These are phyloP conservation scores for Lepidochrysops patricia DNA, from an alignment of 2,888 invertebrate species.

Conservation along the genomic window DNA sequence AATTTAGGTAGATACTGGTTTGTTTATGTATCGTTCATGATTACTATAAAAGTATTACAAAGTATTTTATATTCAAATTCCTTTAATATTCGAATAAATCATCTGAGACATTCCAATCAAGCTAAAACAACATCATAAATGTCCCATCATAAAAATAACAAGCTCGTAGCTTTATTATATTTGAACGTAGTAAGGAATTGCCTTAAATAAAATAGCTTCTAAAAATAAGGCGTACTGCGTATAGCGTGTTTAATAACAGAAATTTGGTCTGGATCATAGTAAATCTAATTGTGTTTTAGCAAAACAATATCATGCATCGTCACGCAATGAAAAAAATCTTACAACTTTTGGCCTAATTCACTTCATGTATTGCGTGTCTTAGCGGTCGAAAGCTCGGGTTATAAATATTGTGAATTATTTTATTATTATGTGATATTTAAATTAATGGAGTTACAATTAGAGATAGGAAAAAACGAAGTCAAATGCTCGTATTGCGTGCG, in stretches of 20 bases:
- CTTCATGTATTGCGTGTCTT: background rate
- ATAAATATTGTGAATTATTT: constrained; percentile 4
- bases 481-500: constrained; percentile 51
- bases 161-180: background rate
- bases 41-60: no score
- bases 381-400: background rate
- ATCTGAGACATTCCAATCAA: background rate
- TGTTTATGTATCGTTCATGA: no score
- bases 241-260: background rate
- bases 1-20: no score
- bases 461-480: constrained; percentile 24
- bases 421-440: constrained; percentile 7
- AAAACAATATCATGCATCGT: background rate
- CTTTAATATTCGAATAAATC: background rate
- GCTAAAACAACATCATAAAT: background rate
- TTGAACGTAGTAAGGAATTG: background rate
- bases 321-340: background rate
- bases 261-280: background rate
- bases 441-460: constrained; percentile 9
- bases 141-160: background rate
- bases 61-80: no score
- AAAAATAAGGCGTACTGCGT: background rate
- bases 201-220: background rate
- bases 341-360: background rate
- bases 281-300: background rate